phyloP scores from a whole-genome alignment of 2,113 vertebrate species.

The Leptocoma aspasia region DNA sequence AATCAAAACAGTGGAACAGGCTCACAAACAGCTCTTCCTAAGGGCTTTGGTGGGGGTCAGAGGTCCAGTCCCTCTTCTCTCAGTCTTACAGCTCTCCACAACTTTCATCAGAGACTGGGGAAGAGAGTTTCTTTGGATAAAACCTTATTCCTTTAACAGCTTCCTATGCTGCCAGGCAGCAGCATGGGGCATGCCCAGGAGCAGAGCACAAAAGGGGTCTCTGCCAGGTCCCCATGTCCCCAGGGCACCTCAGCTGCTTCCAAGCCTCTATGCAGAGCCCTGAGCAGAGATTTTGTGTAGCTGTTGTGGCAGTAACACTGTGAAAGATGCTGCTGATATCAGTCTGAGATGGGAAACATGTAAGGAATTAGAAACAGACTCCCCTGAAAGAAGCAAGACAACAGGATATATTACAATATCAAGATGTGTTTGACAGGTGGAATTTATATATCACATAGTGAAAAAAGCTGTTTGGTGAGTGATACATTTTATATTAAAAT shows the following conservation, averaged over 20 bases:
- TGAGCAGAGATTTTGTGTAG: background rate
- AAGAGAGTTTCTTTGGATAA: background rate
- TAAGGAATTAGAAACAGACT: constrained; percentile 19
- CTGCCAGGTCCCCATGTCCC: background rate
- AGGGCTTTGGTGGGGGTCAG: background rate
- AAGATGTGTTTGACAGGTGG: background rate
- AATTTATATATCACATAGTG: background rate
- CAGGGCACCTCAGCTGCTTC: background rate
- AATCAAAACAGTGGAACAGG: background rate
- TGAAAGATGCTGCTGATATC: background rate
- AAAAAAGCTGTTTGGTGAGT: background rate
- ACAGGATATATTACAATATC: background rate
- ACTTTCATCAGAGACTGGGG: background rate
- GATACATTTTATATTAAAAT: constrained; percentile 21
- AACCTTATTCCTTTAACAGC: background rate
- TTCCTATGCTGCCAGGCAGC: background rate
- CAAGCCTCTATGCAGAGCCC: background rate
- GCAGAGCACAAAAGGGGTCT: background rate
- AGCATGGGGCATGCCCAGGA: background rate
- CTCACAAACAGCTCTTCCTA: background rate
- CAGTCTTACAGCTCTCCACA: background rate
- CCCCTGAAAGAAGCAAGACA: background rate
- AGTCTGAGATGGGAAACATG: background rate
- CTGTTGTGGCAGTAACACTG: background rate
- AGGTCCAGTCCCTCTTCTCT: background rate